A percentile compares a stretch with the other conserved stretches of the same genome.
phyloP scores from a whole-genome alignment of 2,888 invertebrate genomes.

The Malacosoma neustria region DNA sequence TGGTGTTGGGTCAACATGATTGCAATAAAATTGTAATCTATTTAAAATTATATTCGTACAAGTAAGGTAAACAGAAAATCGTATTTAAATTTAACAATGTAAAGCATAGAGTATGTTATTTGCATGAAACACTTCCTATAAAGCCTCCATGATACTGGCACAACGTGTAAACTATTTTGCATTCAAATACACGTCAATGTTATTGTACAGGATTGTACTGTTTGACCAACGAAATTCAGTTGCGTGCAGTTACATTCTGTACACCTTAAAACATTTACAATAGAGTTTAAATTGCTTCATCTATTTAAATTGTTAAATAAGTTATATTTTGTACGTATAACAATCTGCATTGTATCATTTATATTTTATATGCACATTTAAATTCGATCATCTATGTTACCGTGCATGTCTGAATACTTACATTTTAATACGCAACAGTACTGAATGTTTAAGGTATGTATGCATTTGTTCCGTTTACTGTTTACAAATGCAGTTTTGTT shows the following conservation, averaged over 20 bases:
- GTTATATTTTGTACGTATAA: slow-evolving; percentile 19
- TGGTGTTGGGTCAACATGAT: no score
- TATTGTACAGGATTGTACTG: slow-evolving; percentile 58
- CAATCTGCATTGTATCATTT: slow-evolving; percentile 58
- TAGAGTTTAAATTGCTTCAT: slow-evolving; percentile 13
- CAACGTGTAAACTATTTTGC: slow-evolving; percentile 63
- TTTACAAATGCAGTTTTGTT: slow-evolving; percentile 5
- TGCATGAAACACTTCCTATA: slow-evolving; percentile 50
- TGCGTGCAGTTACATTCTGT: slow-evolving; percentile 3
- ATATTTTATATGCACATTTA: slow-evolving; percentile 71
- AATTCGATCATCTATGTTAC: slow-evolving; percentile 61
- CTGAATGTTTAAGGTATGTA: slow-evolving; percentile 34
- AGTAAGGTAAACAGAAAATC: background rate
- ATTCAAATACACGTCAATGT: slow-evolving; percentile 62
- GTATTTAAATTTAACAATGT: background rate
- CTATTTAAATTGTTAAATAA: background rate
- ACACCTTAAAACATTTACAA: slow-evolving; percentile 5
- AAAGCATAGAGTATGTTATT: slow-evolving; percentile 20
- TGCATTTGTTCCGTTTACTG: slow-evolving; percentile 18
- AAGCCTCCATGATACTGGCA: slow-evolving; percentile 47
- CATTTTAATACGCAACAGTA: slow-evolving; percentile 41
- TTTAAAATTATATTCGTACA: no score
- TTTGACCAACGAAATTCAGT: slow-evolving; percentile 13
- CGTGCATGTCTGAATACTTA: slow-evolving; percentile 31
- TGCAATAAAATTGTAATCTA: no score